These are phyloP conservation scores for Tamias sibiricus DNA, from an alignment of 2,113 vertebrate genomes.

Conservation along the genomic window DNA sequence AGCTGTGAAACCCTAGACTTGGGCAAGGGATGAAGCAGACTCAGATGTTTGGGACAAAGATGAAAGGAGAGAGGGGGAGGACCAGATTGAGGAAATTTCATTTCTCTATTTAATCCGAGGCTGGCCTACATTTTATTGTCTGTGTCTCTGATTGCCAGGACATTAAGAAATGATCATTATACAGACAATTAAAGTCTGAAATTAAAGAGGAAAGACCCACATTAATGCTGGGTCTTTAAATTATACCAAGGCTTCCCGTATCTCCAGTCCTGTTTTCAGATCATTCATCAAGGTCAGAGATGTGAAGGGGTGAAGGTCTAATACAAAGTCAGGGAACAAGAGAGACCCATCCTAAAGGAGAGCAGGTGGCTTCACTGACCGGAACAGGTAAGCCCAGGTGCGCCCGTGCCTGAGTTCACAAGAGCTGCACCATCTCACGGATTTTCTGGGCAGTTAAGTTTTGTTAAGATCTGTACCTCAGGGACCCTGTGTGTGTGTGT, in stretches of 20 bases:
- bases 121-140: constrained; percentile 35
- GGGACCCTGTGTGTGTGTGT: not conserved
- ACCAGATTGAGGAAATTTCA: not conserved
- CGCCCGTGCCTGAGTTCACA: accelerated
- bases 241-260: not conserved
- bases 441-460: not conserved
- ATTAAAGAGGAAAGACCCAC: not conserved
- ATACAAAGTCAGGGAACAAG: not conserved
- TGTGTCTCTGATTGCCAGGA: not conserved
- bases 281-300: not conserved
- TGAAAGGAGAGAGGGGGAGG: not conserved
- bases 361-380: not conserved
- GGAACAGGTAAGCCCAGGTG: not conserved
- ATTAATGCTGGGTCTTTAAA: not conserved
- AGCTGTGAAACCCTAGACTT: not conserved
- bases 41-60: not conserved
- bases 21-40: not conserved
- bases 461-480: accelerated
- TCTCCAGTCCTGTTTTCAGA: not conserved
- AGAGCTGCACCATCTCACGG: not conserved
- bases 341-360: not conserved
- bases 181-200: not conserved
- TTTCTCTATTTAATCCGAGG: not conserved
- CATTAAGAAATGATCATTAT: constrained; percentile 34
- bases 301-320: too few relatives aligned